Conservation (phyloP, 2,797 vertebrate genomes). For the Xyrichtys novacula region DNA sequence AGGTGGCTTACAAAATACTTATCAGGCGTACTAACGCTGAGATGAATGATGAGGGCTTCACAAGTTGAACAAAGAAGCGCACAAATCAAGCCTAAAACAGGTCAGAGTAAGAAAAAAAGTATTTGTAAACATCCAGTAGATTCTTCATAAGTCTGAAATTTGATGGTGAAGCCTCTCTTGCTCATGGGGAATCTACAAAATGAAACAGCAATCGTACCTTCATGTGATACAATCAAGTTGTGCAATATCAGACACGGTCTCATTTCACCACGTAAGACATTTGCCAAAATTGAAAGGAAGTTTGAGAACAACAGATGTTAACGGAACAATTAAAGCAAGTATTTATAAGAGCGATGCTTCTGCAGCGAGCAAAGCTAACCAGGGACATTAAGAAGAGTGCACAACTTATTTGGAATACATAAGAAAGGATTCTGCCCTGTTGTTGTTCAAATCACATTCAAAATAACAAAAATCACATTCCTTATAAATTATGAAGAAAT, state of each 20-base stretch:
- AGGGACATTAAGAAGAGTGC: slow-evolving; percentile 4
- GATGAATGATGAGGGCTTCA: slow-evolving; percentile 7
- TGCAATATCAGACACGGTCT: slow-evolving; percentile 24
- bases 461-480: slow-evolving; percentile 2
- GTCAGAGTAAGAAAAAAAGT: not conserved
- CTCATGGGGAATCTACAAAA: slow-evolving; percentile 5
- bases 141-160: too few species aligned
- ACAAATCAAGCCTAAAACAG: not conserved
- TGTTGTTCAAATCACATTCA: slow-evolving; percentile 13
- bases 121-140: too few species aligned
- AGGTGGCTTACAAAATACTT: not conserved
- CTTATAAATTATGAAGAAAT: not conserved
- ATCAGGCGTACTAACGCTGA: not conserved
- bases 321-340: slow-evolving; percentile 22
- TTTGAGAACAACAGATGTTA: not conserved
- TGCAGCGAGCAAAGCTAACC: slow-evolving; percentile 19
- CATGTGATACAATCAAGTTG: slow-evolving; percentile 23
- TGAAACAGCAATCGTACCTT: slow-evolving; percentile 1
- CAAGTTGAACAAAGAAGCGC: not conserved
- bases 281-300: not conserved
- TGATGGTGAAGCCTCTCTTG: too few species aligned
- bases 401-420: slow-evolving; percentile 31
- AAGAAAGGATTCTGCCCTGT: slow-evolving; percentile 12
- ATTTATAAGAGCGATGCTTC: slow-evolving; percentile 1
- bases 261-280: slow-evolving; percentile 1